Evolutionary conservation across 2,797 vertebrate genomes (phyloP), one percentile per base, ranked within the genome.

Genomic region (Manis pentadactyla): DNA sequence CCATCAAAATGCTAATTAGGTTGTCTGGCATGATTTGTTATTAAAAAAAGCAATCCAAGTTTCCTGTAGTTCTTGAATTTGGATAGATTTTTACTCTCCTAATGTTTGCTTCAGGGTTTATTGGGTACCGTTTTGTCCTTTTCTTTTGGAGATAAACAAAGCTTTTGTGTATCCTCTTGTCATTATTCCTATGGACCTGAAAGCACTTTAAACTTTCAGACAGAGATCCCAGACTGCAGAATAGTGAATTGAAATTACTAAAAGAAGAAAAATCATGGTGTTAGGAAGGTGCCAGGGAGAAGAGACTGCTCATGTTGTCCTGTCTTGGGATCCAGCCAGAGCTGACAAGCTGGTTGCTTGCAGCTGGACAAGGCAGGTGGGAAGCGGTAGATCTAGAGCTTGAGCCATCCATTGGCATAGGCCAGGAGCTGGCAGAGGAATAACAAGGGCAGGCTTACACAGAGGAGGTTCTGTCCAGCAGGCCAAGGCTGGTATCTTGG

Each of bases 1-100:
- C 79, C 95, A 96, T 98, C 97, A 97, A 96, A 95, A 97, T 96
- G 95, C 91, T 97, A 97, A 98, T 97, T 96, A 97, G 89, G 7
- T 95, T 96, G 96, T 97, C 96, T 97, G 97, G 94, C 71, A 94
- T 96, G 93, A 97, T 97, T 97, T 97, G 96, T 96, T 96, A 95
- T 95, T 90, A 83, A 96, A 95, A 96, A 93, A 95, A 94, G 81
- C 89, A 84, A 93, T 49, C 25, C 57, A 64, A 87, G 66, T 92
- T 95, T 97, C 92, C 95, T 79, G 83, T 82, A 96, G 91, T 96
- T 96, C 84, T 96, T 78, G 53, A 95, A 89, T 95, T 91, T 78
- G 86, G 83, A 53, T 77, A 61, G 66, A 29, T 95, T 95, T 39
- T 79, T 31, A 53, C 53, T 95, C 15, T 92, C 55, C 59, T 94